Evolutionary conservation across 2,797 vertebrate species (phyloP).

Genomic region (Falco cherrug): DNA sequence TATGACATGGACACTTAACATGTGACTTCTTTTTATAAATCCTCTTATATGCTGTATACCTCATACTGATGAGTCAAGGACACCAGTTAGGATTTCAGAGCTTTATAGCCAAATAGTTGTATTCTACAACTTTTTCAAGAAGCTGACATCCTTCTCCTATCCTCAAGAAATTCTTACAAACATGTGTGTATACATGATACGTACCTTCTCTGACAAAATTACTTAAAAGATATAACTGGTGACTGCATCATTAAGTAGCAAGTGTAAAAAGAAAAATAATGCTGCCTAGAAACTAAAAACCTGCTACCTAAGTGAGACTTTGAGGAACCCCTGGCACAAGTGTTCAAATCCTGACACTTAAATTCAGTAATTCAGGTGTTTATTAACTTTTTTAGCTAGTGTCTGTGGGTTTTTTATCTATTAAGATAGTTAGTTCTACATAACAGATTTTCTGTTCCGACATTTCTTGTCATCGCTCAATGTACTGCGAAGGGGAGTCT

Average conservation of each 20-base stretch:
- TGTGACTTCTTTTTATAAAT: conserved; percentile 16
- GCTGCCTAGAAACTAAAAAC: background rate
- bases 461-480: accelerated
- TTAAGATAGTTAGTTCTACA: background rate
- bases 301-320: background rate
- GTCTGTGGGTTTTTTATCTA: background rate
- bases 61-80: conserved; percentile 4
- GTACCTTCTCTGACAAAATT: background rate
- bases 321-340: background rate
- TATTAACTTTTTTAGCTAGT: background rate
- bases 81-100: background rate
- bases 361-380: background rate
- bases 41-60: conserved; percentile 3
- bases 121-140: background rate
- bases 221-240: background rate
- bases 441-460: background rate
- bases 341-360: background rate
- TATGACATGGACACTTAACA: background rate
- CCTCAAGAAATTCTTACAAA: background rate
- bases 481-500: background rate
- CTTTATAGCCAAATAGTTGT: background rate
- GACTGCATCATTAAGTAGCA: background rate
- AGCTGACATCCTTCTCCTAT: background rate
- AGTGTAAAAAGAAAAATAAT: background rate
- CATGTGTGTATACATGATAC: background rate